Percentiles rank a stretch among this genome's conserved stretches.
These are phyloP conservation scores for Saturnia pavonia DNA, from an alignment of 2,888 invertebrate genomes.

Conservation along the genomic window DNA sequence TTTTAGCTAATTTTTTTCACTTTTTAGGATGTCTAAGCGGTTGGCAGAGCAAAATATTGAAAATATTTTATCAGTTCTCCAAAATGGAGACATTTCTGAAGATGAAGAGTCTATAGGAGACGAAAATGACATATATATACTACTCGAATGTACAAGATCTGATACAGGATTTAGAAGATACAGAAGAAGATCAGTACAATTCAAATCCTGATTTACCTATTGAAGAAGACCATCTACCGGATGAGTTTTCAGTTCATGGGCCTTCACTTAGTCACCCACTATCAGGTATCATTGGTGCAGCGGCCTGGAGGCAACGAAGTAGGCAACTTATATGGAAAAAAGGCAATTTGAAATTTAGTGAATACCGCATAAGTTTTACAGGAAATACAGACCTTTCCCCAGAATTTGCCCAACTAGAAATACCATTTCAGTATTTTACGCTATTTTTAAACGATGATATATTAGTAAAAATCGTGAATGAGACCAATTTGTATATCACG, in stretches of 20 bases:
- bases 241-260: slow-evolving; percentile 24
- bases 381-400: slow-evolving; percentile 26
- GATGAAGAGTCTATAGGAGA: slow-evolving; percentile 24
- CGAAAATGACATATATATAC: slow-evolving; percentile 20
- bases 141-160: slow-evolving; percentile 24
- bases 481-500: slow-evolving; percentile 28
- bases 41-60: slow-evolving; percentile 25
- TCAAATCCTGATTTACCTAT: slow-evolving; percentile 24
- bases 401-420: slow-evolving; percentile 23
- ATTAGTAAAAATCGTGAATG: slow-evolving; percentile 23
- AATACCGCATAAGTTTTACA: slow-evolving; percentile 25
- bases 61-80: slow-evolving; percentile 23
- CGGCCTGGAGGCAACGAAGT: slow-evolving; percentile 23
- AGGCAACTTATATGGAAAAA: slow-evolving; percentile 22
- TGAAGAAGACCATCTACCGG: slow-evolving; percentile 23
- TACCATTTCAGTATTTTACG: slow-evolving; percentile 27
- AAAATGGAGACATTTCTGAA: slow-evolving; percentile 27
- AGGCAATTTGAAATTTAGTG: slow-evolving; percentile 24
- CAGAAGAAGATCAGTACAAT: slow-evolving; percentile 23
- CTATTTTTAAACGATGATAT: slow-evolving; percentile 25
- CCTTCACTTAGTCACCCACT: slow-evolving; percentile 19
- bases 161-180: slow-evolving; percentile 24
- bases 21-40: slow-evolving; percentile 18
- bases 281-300: slow-evolving; percentile 23
- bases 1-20: slow-evolving; percentile 19